Percentiles rank a stretch among this genome's conserved stretches.
Evolutionary conservation across 2,113 vertebrate species (phyloP).

Genomic region (Plecturocebus donacophilus): DNA sequence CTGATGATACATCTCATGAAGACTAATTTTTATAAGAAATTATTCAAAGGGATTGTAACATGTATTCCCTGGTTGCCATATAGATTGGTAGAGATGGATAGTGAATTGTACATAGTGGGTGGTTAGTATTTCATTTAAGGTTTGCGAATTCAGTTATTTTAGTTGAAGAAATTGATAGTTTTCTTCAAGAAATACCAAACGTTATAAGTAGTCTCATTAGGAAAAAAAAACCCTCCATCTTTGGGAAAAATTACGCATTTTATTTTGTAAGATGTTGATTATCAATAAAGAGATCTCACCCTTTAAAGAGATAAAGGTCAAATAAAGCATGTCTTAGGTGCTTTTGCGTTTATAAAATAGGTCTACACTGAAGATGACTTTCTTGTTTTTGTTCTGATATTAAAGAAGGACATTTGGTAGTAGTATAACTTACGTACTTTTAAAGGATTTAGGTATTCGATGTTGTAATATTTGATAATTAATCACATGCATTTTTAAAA

Average conservation of each 20-base stretch:
- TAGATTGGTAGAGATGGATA: not conserved
- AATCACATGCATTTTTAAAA: not conserved
- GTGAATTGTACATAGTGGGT: not conserved
- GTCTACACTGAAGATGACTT: not conserved
- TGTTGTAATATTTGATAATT: not conserved
- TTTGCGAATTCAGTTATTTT: not conserved
- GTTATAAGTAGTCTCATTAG: not conserved
- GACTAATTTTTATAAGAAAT: not conserved
- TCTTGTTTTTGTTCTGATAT: constrained; percentile 38
- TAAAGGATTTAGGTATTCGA: not conserved
- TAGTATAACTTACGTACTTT: not conserved
- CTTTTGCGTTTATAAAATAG: not conserved
- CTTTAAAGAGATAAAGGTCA: not conserved
- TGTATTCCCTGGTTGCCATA: not conserved
- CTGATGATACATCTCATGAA: not conserved
- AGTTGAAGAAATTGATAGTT: not conserved
- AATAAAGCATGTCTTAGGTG: not conserved
- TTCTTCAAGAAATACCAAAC: not conserved
- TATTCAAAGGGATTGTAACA: not conserved
- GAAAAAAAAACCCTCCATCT: not conserved
- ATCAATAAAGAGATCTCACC: not conserved
- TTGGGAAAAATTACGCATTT: not conserved
- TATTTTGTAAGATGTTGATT: not conserved
- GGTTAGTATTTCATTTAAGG: not conserved
- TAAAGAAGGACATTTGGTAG: not conserved